Conservation (phyloP, 2,113 vertebrate genomes). For the Aspidoscelis tigris region DNA sequence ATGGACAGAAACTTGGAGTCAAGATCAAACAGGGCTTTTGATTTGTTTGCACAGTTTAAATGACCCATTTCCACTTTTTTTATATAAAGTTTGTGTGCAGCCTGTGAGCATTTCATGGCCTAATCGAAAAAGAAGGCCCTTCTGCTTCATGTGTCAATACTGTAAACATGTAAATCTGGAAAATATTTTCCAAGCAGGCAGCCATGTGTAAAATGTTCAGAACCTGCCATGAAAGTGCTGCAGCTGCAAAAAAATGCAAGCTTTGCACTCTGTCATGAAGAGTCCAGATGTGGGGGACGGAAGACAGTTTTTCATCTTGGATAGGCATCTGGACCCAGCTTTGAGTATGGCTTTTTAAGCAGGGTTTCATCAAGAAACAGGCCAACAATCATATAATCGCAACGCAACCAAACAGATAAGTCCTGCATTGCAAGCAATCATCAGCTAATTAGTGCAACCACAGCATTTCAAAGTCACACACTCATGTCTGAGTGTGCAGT, state of each 20-base stretch:
- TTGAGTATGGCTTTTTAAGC: constrained; percentile 57
- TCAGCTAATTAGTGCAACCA: constrained; percentile 44
- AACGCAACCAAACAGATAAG: constrained; percentile 55
- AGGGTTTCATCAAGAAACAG: constrained; percentile 65
- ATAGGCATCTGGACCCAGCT: constrained; percentile 67
- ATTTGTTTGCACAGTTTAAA: constrained; percentile 84
- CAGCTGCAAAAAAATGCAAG: constrained; percentile 83
- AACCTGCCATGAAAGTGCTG: constrained; percentile 83
- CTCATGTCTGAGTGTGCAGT: constrained; percentile 31
- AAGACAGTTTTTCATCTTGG: constrained; percentile 50
- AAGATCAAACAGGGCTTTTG: constrained; percentile 79
- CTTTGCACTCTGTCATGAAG: constrained; percentile 69
- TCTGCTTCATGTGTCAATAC: constrained; percentile 79
- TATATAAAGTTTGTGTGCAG: constrained; percentile 76
- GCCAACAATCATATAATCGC: constrained; percentile 55
- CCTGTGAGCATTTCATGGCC: constrained; percentile 68
- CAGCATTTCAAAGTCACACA: constrained; percentile 27
- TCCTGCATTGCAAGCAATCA: constrained; percentile 51
- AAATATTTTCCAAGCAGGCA: constrained; percentile 85
- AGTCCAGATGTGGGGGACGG: constrained; percentile 78
- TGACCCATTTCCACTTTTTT: constrained; percentile 82
- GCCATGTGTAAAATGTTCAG: constrained; percentile 87
- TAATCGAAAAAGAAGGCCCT: constrained; percentile 76
- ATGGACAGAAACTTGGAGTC: constrained; percentile 75
- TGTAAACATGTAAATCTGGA: constrained; percentile 86